Base-by-base conservation (phyloP, 1,140 invertebrate species). In the Bathynomus jamesi region DNA sequence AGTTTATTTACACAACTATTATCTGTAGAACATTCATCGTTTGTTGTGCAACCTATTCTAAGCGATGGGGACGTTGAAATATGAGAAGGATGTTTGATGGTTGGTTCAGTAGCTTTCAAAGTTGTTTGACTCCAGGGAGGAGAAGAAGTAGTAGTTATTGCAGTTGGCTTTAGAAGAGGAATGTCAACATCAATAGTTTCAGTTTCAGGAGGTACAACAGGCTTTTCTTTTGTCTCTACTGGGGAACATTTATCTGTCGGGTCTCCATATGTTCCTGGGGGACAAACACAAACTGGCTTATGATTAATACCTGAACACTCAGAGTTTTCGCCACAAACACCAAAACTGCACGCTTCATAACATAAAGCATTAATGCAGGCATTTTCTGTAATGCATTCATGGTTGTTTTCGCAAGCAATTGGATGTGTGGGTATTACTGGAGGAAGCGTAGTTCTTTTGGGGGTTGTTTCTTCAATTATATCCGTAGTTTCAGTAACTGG, bases 261-360 rank as follows among this genome's bases (percentile, higher is more conserved):
- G 71, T 78, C 73, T 60, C 70, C 73, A 21, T 65, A 86, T 24
- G 91, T 90, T 75, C 89, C 87, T 5, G 85, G 79, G n/a, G 89
- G 87, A 82, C 93, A 95, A 70, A 85, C 85, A 79, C 93, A 95
- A 5, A 87, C 79, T 0, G 91, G 86, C 73, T 85, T 82, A 79
- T 94, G 92, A 29, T 79, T 77, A 13, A 79, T 70, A 10, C 81
- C 78, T 29, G 85, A 84, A 80, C 93, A 95, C 32, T 89, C 84
- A 4, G 93, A 89, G 80, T 91, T 90, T 72, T 83, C 82, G 4
- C 92, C 92, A 79, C 93, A 95, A 2, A 85, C 82, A 11, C 84
- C 83, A 29, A 75, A 76, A 72, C 72, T 74, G 53, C 71, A 80
- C 28, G 68, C 67, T 46, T 73, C 75, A 21, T 68, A 70, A 65